Evolutionary conservation across 2,113 vertebrate species (phyloP).

Genomic region (Nibea albiflora): DNA sequence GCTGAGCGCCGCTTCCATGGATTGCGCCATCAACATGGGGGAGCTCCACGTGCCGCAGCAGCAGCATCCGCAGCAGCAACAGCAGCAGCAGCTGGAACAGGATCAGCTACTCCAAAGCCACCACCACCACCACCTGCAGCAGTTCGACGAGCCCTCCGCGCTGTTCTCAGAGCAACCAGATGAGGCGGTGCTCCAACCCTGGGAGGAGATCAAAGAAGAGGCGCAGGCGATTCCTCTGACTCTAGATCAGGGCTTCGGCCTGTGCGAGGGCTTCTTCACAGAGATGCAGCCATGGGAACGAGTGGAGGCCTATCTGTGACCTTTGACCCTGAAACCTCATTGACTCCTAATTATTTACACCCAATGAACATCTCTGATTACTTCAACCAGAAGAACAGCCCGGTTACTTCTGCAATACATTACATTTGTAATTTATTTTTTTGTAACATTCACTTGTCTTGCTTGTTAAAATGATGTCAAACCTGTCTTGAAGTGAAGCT

Average conservation of each 20-base stretch:
- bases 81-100: constrained; percentile 70
- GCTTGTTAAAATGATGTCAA: not conserved
- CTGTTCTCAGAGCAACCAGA: constrained; percentile 79
- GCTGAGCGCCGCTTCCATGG: constrained; percentile 49
- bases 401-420: not conserved
- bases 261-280: constrained; percentile 85
- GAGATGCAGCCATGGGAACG: constrained; percentile 87
- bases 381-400: constrained; percentile 1
- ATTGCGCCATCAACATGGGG: constrained; percentile 64
- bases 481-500: constrained; percentile 10
- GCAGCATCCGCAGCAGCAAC: constrained; percentile 39
- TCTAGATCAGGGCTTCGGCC: constrained; percentile 82
- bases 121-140: constrained; percentile 70
- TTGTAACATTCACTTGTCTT: constrained; percentile 5
- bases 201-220: constrained; percentile 87
- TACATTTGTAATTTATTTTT: constrained; percentile 18
- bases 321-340: constrained; percentile 33
- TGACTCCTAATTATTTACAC: constrained; percentile 36
- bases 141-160: constrained; percentile 78
- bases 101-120: constrained; percentile 77
- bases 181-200: constrained; percentile 78
- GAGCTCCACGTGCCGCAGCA: constrained; percentile 67
- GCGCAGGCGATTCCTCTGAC: constrained; percentile 75
- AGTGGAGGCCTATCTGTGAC: constrained; percentile 84
- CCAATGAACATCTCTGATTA: constrained; percentile 12